These are phyloP conservation scores for Macrostomum lignano DNA, from an alignment of 1,140 invertebrate species.

Conservation along the genomic window DNA sequence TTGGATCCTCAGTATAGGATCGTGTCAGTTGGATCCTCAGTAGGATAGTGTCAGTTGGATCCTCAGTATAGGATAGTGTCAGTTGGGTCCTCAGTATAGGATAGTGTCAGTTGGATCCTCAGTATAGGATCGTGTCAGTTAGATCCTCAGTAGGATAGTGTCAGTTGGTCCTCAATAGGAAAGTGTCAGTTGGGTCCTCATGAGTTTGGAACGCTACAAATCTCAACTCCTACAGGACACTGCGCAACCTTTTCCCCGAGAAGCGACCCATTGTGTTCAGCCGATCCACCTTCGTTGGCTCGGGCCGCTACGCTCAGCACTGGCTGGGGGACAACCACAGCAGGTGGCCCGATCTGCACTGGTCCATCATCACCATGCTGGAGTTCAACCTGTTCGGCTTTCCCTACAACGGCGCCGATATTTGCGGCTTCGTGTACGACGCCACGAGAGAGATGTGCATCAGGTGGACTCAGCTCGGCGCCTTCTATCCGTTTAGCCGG, in stretches of 20 bases:
- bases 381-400: constrained; percentile 31
- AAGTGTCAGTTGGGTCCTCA: constrained; percentile 33
- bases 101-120: too few species aligned
- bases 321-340: constrained; percentile 43
- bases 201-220: constrained; percentile 14
- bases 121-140: too few species aligned
- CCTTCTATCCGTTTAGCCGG: constrained; percentile 25
- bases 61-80: too few species aligned
- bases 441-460: constrained; percentile 36
- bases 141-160: too few species aligned
- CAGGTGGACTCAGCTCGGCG: constrained; percentile 35
- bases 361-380: constrained; percentile 19
- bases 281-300: constrained; percentile 47
- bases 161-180: too few species aligned
- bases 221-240: constrained; percentile 6
- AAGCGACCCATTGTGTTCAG: constrained; percentile 49
- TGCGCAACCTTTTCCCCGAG: constrained; percentile 10
- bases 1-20: too few species aligned
- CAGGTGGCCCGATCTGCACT: constrained; percentile 17
- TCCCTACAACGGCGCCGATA: constrained; percentile 56
- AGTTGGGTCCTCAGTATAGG: too few species aligned
- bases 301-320: constrained; percentile 51
- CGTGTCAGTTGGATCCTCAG: too few species aligned
- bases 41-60: too few species aligned
- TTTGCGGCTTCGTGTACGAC: constrained; percentile 55